Conservation (phyloP, 1,140 invertebrate species). For the Trypoxylus dichotomus region DNA sequence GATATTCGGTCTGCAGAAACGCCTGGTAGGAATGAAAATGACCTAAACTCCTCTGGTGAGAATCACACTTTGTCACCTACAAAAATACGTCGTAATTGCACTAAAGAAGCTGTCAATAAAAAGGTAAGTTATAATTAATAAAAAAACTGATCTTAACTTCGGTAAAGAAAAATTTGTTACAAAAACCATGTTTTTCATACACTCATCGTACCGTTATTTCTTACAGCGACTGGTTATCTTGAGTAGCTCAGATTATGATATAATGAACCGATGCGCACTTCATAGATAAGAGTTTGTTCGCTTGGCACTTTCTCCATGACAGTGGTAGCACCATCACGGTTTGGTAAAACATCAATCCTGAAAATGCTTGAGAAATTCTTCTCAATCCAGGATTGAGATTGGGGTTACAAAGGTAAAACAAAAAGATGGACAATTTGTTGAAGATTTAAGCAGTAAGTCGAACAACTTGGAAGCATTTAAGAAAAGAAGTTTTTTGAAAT, state of each 20-base stretch:
- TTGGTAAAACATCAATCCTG: conserved; percentile 30
- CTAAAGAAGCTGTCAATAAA: no score
- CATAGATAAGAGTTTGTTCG: conserved; percentile 30
- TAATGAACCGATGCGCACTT: conserved; percentile 28
- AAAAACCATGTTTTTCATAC: no score
- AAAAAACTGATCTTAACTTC: conserved; percentile 28
- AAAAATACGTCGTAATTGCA: no score
- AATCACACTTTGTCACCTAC: no score
- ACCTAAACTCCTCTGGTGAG: no score
- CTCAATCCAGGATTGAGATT: conserved; percentile 25
- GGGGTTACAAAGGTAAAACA: conserved; percentile 27
- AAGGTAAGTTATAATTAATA: conserved; percentile 32
- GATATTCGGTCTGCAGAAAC: no score
- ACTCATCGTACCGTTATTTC: no score
- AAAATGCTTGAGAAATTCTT: conserved; percentile 32
- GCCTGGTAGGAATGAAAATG: no score
- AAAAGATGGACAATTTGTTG: conserved; percentile 29
- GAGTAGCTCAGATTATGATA: conserved; percentile 31
- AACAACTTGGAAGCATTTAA: no score
- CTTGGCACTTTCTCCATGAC: conserved; percentile 31
- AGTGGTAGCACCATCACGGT: conserved; percentile 23
- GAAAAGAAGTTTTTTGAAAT: conserved; percentile 31
- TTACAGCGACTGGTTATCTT: conserved; percentile 29
- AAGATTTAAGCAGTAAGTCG: conserved; percentile 25
- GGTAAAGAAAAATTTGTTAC: no score